Evolutionary conservation across 2,888 invertebrate genomes (phyloP).

Genomic region (Cryptophagus acutangulus): DNA sequence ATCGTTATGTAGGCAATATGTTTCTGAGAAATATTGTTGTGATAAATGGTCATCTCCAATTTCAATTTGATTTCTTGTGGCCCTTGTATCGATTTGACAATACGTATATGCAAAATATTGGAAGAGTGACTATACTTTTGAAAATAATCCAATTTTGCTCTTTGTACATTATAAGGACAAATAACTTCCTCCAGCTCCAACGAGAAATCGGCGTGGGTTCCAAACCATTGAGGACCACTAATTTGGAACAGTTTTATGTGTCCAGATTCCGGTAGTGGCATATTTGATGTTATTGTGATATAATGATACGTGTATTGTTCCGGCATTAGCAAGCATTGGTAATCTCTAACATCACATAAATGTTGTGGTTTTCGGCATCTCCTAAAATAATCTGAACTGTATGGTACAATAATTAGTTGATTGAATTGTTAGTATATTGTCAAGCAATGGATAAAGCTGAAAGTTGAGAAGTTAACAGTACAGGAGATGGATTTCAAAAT

Average conservation of each 20-base stretch:
- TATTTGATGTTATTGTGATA: conserved; percentile 83
- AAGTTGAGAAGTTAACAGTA: too few relatives aligned
- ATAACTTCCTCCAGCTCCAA: conserved; percentile 63
- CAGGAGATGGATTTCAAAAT: conserved; percentile 1
- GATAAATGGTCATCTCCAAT: conserved; percentile 77
- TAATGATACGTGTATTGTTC: conserved; percentile 89
- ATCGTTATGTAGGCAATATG: conserved; percentile 83
- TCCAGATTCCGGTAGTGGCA: conserved; percentile 58
- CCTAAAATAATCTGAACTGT: conserved; percentile 59
- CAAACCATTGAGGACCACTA: conserved; percentile 70
- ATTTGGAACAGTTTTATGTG: conserved; percentile 81
- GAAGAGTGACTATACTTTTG: conserved; percentile 45
- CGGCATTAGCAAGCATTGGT: conserved; percentile 72
- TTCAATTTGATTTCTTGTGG: conserved; percentile 89
- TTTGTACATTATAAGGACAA: conserved; percentile 56
- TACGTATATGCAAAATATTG: conserved; percentile 71
- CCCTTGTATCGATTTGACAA: conserved; percentile 71
- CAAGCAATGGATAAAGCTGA: too few relatives aligned
- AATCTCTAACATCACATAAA: conserved; percentile 68
- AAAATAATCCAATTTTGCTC: conserved; percentile 45
- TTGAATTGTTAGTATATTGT: conserved; percentile 12
- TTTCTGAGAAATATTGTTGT: conserved; percentile 69
- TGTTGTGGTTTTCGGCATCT: conserved; percentile 72
- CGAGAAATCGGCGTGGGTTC: conserved; percentile 68
- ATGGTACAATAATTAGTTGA: not conserved